phyloP scores from a whole-genome alignment of 1,140 invertebrate genomes.

The Reticulitermes speratus region DNA sequence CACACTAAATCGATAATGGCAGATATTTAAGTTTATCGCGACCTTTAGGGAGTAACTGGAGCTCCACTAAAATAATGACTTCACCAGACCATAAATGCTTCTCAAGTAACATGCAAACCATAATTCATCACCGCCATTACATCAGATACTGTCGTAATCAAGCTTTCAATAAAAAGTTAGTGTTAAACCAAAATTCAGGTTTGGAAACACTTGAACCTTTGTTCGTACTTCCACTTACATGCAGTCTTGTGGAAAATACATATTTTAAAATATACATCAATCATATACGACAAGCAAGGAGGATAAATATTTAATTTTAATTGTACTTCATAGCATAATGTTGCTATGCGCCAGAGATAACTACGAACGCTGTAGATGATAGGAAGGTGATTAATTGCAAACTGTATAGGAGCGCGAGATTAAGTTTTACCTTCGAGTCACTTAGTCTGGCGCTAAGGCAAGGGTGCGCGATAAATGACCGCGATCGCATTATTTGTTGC shows the following conservation, averaged over 20 bases:
- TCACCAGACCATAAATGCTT: no score
- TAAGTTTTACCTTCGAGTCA: no score
- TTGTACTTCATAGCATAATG: neutral
- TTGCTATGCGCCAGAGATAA: neutral
- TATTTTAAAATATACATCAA: neutral
- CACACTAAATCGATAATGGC: no score
- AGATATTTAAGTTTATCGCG: no score
- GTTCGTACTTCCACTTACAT: no score
- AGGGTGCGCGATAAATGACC: no score
- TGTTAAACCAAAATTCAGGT: no score
- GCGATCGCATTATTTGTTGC: no score
- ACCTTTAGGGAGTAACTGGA: no score
- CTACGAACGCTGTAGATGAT: neutral
- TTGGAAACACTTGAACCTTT: no score
- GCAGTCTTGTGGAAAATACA: neutral
- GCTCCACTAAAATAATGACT: no score
- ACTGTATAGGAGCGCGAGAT: neutral
- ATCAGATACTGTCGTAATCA: neutral
- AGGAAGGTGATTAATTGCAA: neutral
- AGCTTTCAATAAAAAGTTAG: neutral
- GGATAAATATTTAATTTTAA: constrained; percentile 16
- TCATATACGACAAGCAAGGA: neutral
- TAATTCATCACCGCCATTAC: neutral
- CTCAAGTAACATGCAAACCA: neutral
- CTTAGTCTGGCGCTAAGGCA: no score